A percentile compares a stretch with the other conserved stretches of the same genome.
Evolutionary conservation across 1,140 invertebrate genomes (phyloP).

Genomic region (Homarus americanus): DNA sequence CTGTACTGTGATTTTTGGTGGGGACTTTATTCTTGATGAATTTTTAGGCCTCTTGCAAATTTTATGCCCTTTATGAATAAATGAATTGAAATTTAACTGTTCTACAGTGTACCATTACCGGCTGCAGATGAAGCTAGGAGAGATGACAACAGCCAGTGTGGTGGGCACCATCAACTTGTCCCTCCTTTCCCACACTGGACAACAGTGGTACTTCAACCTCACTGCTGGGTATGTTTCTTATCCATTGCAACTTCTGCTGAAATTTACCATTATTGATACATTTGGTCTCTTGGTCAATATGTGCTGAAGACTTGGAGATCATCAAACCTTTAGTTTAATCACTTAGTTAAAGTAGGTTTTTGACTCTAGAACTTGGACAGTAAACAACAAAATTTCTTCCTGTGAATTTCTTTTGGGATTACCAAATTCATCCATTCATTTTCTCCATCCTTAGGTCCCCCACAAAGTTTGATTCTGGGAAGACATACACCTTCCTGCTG

Average conservation of each 20-base stretch:
- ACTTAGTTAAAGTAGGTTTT: background rate
- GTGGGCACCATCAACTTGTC: background rate
- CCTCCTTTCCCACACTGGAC: background rate
- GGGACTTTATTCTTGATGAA: background rate
- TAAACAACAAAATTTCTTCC: background rate
- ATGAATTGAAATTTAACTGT: background rate
- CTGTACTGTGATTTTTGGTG: no score
- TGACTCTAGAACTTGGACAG: background rate
- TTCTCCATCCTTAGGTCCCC: background rate
- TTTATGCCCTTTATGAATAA: background rate
- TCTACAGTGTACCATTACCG: background rate
- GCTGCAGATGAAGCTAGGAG: background rate
- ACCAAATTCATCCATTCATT: background rate
- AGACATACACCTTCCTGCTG: constrained; percentile 7
- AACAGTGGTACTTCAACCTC: background rate
- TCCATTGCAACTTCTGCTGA: background rate
- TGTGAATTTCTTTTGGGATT: no score
- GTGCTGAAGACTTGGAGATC: background rate
- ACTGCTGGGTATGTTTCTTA: background rate
- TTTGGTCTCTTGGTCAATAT: background rate
- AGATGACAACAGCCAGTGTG: background rate
- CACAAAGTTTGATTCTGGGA: background rate
- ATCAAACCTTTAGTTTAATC: background rate
- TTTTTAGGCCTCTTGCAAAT: background rate
- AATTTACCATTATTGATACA: background rate